phyloP scores from a whole-genome alignment of 2,888 invertebrate species.

The Sphaerophoria rueppellii region DNA sequence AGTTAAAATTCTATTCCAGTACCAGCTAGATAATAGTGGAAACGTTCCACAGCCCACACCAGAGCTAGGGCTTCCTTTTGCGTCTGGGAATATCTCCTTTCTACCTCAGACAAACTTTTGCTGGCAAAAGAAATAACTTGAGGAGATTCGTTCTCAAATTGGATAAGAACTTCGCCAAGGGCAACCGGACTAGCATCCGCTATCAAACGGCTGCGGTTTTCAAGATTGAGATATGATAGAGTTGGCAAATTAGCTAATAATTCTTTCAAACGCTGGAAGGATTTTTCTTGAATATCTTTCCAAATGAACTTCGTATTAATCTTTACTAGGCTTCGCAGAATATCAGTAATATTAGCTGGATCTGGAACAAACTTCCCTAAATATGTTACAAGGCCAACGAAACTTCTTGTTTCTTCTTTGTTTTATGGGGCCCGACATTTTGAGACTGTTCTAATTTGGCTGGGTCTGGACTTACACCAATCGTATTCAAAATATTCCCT shows the following conservation, averaged over 20 bases:
- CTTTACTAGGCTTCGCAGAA: neutral
- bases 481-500: neutral
- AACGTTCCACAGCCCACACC: slow-evolving; percentile 50
- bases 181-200: slow-evolving; percentile 23
- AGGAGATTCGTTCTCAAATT: slow-evolving; percentile 4
- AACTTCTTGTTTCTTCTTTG: slow-evolving; percentile 25
- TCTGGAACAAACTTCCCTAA: slow-evolving; percentile 15
- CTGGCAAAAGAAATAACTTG: slow-evolving; percentile 23
- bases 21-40: slow-evolving; percentile 58
- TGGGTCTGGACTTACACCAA: neutral
- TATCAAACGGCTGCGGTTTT: neutral
- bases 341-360: neutral
- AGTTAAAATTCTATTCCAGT: slow-evolving; percentile 54
- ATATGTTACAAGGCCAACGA: slow-evolving; percentile 20
- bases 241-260: neutral
- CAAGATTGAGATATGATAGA: neutral
- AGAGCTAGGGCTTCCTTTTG: slow-evolving; percentile 59
- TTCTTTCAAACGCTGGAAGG: slow-evolving; percentile 7
- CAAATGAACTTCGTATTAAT: neutral
- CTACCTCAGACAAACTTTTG: slow-evolving; percentile 43
- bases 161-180: neutral
- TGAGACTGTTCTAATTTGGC: neutral
- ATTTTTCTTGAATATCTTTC: neutral
- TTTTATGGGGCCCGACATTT: slow-evolving; percentile 4
- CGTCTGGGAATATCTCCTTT: slow-evolving; percentile 74